Evolutionary conservation across 1,140 invertebrate genomes (phyloP).

Genomic region (Lepidotrigona ventralis): DNA sequence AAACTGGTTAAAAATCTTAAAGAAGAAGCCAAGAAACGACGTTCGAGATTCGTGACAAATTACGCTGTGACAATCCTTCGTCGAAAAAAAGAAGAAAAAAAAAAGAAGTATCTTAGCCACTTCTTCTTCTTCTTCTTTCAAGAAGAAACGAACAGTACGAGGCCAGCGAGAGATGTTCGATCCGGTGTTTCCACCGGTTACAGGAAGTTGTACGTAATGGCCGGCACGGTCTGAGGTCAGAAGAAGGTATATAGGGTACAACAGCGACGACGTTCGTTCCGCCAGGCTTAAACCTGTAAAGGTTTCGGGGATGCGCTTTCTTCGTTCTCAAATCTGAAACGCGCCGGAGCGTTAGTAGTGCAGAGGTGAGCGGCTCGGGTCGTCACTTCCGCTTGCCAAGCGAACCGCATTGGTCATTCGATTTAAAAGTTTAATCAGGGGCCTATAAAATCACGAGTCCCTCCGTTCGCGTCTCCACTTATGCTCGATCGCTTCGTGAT

Average conservation of each 20-base stretch:
- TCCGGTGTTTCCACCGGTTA: conserved; percentile 57
- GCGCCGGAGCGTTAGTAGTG: conserved; percentile 76
- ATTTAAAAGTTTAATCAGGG: conserved; percentile 81
- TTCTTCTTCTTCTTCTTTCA: too few relatives aligned
- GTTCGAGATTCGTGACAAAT: too few relatives aligned
- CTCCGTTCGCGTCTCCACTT: conserved; percentile 33
- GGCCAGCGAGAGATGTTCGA: conserved; percentile 51
- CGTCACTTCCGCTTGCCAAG: conserved; percentile 79
- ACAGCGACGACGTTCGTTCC: conserved; percentile 63
- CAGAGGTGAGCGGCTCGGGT: conserved; percentile 80
- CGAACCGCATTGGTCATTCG: conserved; percentile 75
- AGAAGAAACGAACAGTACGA: conserved; percentile 10
- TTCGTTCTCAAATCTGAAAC: conserved; percentile 73
- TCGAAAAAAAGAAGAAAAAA: too few relatives aligned
- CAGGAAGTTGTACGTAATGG: conserved; percentile 71
- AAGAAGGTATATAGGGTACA: conserved; percentile 49
- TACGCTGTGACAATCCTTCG: too few relatives aligned
- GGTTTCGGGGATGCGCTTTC: conserved; percentile 75
- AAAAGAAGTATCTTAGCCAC: too few relatives aligned
- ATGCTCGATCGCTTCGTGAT: neutral
- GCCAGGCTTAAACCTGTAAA: conserved; percentile 69
- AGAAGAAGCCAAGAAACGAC: too few relatives aligned
- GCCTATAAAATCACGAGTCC: conserved; percentile 75
- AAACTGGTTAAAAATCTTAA: too few relatives aligned
- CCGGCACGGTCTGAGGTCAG: conserved; percentile 60